Evolutionary conservation across 2,888 invertebrate species (phyloP).

Genomic region (Neelides folsomi): DNA sequence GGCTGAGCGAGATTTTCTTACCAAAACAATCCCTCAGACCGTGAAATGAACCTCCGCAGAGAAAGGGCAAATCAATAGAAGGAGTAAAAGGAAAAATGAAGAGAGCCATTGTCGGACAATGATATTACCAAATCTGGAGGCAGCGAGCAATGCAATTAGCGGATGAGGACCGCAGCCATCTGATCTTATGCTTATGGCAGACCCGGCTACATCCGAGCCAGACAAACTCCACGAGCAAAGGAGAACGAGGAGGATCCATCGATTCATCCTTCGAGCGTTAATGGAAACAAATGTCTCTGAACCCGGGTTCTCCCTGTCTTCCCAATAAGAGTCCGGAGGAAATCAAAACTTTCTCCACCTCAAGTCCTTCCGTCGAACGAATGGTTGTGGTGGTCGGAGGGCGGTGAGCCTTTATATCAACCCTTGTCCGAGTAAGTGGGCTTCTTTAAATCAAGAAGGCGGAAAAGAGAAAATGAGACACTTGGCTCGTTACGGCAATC

Average conservation of each 20-base stretch:
- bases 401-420: no score
- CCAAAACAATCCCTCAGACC: constrained; percentile 15
- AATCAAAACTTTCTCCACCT: no score
- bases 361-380: no score
- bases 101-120: constrained; percentile 2
- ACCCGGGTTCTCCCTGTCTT: neutral
- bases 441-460: no score
- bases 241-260: constrained; percentile 21
- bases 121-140: constrained; percentile 28
- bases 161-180: constrained; percentile 33
- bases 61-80: neutral
- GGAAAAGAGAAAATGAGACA: no score
- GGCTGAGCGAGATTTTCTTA: constrained; percentile 14
- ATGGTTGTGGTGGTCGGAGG: no score
- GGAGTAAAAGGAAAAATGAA: neutral
- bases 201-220: neutral
- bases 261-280: constrained; percentile 25
- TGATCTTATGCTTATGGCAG: constrained; percentile 27
- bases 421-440: no score
- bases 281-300: constrained; percentile 26
- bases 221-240: constrained; percentile 2
- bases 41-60: constrained; percentile 15
- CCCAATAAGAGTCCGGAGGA: no score
- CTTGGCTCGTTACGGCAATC: no score
- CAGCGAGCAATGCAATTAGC: constrained; percentile 32